Base-by-base conservation (phyloP, 30 jellyfish, hydroid and myxozoan species). In the Sanderia malayensis region DNA sequence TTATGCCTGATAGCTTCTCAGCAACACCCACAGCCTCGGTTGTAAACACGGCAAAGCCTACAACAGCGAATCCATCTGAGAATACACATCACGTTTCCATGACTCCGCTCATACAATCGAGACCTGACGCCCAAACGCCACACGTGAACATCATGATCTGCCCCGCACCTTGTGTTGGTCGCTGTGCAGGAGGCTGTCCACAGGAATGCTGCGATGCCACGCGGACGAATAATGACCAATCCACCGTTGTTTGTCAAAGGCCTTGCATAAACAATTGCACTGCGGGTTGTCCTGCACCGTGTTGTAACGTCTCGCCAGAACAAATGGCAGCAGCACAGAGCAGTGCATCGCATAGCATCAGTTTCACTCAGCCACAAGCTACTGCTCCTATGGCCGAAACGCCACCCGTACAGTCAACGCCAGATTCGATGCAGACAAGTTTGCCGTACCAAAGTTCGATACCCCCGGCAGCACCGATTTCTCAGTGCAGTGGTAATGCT, bases 161-260 rank as follows among this genome's bases (percentile, higher is more conserved):
- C 32, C 89, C 89, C 1, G 89, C 82, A 6, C 75, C 89, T 17
- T 78, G 89, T 32, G 61, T 55, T 34, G 89, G 89, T 24, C 80
- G 89, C 32, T 78, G 89, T 34, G 81, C 89, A 41, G 89, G 89
- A 10, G 65, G 58, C 65, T 78, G 89, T 70, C 89, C 89, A n/a
- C 89, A 78, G 34, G 76, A 78, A 78, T 78, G 89, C 76, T 78
- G 89, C 53, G 81, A 78, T 1, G 89, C 89, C 89, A 78, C 30
- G 65, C 73, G 23, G 63, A 78, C 18, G 47, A 47, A 60, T 49
- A 62, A 46, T n/a, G 29, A 53, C 44, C 89, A 78, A 31, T 53
- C 80, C 0, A 59, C 70, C 0, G 89, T 78, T 20, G 69, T 78
- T 27, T 78, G 89, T 31, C 81, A 65, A 45, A 29, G 82, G 62